Conservation (phyloP, 2,113 vertebrate species). For the Amazona guildingii region DNA sequence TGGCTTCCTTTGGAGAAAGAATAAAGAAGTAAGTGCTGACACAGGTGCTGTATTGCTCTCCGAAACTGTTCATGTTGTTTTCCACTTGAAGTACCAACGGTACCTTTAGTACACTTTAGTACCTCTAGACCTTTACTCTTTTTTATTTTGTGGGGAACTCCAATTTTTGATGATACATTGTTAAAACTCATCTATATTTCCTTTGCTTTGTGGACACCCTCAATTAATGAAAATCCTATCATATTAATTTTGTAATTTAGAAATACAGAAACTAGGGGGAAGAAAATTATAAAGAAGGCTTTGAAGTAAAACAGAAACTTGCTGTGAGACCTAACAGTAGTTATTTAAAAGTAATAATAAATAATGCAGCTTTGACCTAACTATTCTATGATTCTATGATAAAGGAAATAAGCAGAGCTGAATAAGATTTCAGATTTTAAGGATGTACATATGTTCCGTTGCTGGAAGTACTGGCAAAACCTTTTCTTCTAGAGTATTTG, state of each 20-base stretch:
- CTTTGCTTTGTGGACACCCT: slow-evolving; percentile 15
- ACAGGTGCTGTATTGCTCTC: neutral
- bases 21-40: slow-evolving; percentile 94
- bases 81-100: neutral
- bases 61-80: neutral
- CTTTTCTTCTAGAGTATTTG: neutral
- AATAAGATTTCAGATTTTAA: neutral
- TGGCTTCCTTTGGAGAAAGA: slow-evolving; percentile 93
- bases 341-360: slow-evolving; percentile 6
- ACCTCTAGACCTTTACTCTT: neutral
- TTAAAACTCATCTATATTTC: slow-evolving; percentile 17
- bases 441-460: neutral
- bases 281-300: slow-evolving; percentile 16
- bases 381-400: neutral
- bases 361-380: neutral
- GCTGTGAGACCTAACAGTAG: neutral
- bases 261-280: slow-evolving; percentile 3
- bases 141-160: neutral
- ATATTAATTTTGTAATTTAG: slow-evolving; percentile 39
- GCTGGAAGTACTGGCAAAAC: neutral
- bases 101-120: neutral
- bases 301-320: slow-evolving; percentile 33
- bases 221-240: slow-evolving; percentile 26
- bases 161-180: neutral
- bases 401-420: neutral